These are phyloP conservation scores for Mormyrus hasselquistii DNA, from an alignment of 2,797 vertebrate species.

Conservation along the genomic window DNA sequence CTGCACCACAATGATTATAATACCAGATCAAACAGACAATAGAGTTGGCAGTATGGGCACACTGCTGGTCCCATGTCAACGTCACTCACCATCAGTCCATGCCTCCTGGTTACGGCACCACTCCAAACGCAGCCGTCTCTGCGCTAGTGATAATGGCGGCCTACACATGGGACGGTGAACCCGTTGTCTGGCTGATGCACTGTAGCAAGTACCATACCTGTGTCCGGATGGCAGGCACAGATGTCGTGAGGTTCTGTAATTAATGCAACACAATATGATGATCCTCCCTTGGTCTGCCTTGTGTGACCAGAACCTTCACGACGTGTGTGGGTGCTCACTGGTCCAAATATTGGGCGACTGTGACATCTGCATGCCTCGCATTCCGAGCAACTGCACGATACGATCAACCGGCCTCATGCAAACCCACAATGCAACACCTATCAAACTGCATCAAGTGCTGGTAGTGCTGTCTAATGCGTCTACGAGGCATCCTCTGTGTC, in stretches of 20 bases:
- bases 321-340: background rate
- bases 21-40: too few species aligned
- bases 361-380: background rate
- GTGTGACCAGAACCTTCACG: background rate
- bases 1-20: background rate
- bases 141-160: background rate
- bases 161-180: background rate
- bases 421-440: background rate
- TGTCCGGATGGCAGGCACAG: background rate
- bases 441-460: background rate
- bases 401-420: background rate
- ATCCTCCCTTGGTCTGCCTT: background rate
- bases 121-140: background rate
- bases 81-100: too few species aligned
- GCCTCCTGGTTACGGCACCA: too few species aligned
- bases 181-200: background rate
- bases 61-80: too few species aligned
- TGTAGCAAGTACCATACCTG: background rate
- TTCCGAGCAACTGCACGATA: background rate
- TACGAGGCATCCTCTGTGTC: too few species aligned
- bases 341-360: background rate
- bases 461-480: background rate
- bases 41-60: too few species aligned
- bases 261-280: background rate
- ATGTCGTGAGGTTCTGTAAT: background rate